These are phyloP conservation scores for Drosophila testacea DNA, from an alignment of 2,888 invertebrate species.

Conservation along the genomic window DNA sequence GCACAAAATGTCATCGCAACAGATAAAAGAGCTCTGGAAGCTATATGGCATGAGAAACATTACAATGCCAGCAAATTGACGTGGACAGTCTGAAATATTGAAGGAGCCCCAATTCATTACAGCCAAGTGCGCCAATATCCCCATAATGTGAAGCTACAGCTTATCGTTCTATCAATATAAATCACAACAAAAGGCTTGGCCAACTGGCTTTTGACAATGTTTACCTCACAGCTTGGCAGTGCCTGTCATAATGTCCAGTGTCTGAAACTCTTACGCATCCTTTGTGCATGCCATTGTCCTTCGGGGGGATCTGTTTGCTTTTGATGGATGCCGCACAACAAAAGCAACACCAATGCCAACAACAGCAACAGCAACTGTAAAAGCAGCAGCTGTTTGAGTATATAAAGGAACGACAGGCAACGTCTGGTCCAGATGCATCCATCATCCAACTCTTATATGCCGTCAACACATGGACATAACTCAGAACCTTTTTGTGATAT, in stretches of 20 bases:
- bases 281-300: constrained; percentile 57
- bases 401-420: constrained; percentile 40
- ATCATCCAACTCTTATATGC: constrained; percentile 33
- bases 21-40: constrained; percentile 36
- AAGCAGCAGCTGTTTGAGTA: constrained; percentile 44
- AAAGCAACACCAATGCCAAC: constrained; percentile 36
- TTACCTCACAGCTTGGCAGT: constrained; percentile 47
- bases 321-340: constrained; percentile 66
- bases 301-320: constrained; percentile 40
- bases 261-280: constrained; percentile 45
- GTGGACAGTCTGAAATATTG: not conserved
- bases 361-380: constrained; percentile 7
- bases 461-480: constrained; percentile 23
- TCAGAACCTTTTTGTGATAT: constrained; percentile 10
- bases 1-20: constrained; percentile 23
- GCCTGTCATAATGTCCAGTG: constrained; percentile 38
- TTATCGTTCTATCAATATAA: constrained; percentile 73
- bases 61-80: constrained; percentile 13
- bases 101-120: constrained; percentile 51
- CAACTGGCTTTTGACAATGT: constrained; percentile 70
- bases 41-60: constrained; percentile 16
- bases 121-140: constrained; percentile 64
- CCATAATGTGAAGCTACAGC: constrained; percentile 34
- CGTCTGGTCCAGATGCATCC: constrained; percentile 51
- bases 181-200: constrained; percentile 72